Base-by-base conservation (phyloP, 2,888 invertebrate genomes). In the Troides oblongomaculatus region DNA sequence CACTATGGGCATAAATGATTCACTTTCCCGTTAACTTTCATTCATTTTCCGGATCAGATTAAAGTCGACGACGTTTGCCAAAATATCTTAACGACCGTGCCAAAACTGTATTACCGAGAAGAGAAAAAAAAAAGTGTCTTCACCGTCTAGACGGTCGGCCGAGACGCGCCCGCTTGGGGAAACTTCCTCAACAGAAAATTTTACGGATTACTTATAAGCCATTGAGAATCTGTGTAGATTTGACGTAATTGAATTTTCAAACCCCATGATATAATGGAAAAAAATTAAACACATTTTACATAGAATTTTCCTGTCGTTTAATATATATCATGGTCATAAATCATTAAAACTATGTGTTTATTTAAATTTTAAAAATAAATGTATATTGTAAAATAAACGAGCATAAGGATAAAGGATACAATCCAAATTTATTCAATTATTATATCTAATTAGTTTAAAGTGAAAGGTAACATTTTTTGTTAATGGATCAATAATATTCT, bases 81-180 rank as follows among this genome's bases (percentile, higher is more conserved):
- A 90, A 85, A 85, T 84, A 84, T 87, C 83, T 85, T 83, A 84
- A 84, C 79, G 80, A 79, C 79, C 81, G 86, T 91, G 91, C 90
- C 91, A 91, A 90, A 87, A 83, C 81, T 85, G 84, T 89, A 88
- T 87, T 90, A 90, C 90, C 84, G 84, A 86, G 90, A 89, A 89
- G 75, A 87, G 88, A 84, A 85, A 86, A 84, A 53, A 53, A 87
- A 85, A 70, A 66, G 78, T 79, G 82, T 78, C 79, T 78, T 83
- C 81, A 78, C 82, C 79, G 90, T 91, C 91, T 90, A 91, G 91
- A 90, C 90, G 83, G 80, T 72, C 78, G 81, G 79, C 77, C 82
- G 87, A 89, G 89, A 89, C 87, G 78, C 77, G 84, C 82, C 78
- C 82, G 85, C 87, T 84, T 85, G 81, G 79, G 78, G 80, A 82